Evolutionary conservation across 2,113 vertebrate genomes (phyloP).

Genomic region (Phainopepla nitens): DNA sequence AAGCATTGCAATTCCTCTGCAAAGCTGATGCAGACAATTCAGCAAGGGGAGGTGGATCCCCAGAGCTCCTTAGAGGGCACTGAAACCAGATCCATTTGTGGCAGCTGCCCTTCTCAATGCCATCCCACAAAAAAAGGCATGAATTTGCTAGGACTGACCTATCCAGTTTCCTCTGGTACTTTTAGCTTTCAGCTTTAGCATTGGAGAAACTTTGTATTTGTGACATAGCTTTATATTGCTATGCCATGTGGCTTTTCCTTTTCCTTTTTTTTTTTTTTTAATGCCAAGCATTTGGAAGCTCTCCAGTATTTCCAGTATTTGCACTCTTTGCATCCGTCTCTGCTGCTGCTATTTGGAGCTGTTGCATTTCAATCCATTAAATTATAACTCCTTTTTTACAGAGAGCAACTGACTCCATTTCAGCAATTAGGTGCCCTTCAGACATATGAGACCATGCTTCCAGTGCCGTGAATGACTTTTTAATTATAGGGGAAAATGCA

Average conservation of each 20-base stretch:
- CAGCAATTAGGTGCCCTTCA: neutral
- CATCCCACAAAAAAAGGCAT: neutral
- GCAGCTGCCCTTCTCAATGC: neutral
- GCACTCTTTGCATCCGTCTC: neutral
- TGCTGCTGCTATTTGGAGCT: neutral
- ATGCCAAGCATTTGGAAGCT: constrained; percentile 11
- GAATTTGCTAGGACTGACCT: neutral
- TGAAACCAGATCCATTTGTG: neutral
- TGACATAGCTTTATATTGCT: neutral
- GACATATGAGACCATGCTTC: neutral
- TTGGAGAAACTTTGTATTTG: neutral
- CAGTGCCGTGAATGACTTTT: neutral
- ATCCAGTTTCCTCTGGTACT: neutral
- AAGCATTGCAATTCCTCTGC: neutral
- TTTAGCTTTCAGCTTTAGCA: neutral
- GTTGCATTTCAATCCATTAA: neutral
- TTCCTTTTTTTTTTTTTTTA: neutral
- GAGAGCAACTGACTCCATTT: neutral
- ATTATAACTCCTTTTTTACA: neutral
- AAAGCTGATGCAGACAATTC: neutral
- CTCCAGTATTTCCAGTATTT: constrained; percentile 21
- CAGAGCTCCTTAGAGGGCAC: neutral
- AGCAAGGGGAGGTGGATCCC: neutral
- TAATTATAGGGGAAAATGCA: neutral
- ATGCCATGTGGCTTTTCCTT: neutral